phyloP scores from a whole-genome alignment of 2,888 invertebrate species.

The Nemapogon koenigi region DNA sequence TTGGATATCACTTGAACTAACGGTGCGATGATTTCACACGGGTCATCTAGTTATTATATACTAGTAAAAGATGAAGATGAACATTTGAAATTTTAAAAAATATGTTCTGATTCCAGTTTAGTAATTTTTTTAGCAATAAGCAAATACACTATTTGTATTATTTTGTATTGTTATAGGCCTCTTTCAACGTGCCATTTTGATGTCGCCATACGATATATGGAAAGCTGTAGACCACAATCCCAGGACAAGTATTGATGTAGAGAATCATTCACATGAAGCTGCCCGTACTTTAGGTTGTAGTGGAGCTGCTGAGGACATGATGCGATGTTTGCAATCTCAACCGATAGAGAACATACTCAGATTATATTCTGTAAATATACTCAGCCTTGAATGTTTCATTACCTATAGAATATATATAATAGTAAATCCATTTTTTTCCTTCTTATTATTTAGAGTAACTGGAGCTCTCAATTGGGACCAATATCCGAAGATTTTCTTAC shows the following conservation, averaged over 20 bases:
- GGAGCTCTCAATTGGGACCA: conserved; percentile 66
- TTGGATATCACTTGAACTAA: too few species aligned
- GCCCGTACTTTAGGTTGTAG: conserved; percentile 61
- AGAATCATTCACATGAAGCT: conserved; percentile 59
- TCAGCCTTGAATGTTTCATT: too few species aligned
- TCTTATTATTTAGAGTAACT: conserved; percentile 38
- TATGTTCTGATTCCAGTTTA: too few species aligned
- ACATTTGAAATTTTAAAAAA: too few species aligned
- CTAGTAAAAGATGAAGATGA: too few species aligned
- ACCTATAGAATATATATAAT: too few species aligned
- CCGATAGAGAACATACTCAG: conserved; percentile 65
- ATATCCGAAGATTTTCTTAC: conserved; percentile 68
- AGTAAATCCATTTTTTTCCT: conserved; percentile 4
- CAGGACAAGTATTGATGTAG: conserved; percentile 30
- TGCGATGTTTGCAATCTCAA: conserved; percentile 69
- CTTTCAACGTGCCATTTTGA: conserved; percentile 72
- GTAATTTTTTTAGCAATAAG: too few species aligned
- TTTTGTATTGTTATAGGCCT: too few species aligned
- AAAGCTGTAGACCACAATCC: conserved; percentile 25
- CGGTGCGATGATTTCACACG: too few species aligned
- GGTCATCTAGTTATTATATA: too few species aligned
- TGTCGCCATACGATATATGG: conserved; percentile 66
- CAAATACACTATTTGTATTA: too few species aligned
- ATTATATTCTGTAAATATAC: conserved; percentile 34
- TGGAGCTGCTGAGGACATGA: conserved; percentile 52